phyloP scores from a whole-genome alignment of 1,140 invertebrate species.

The Conopomorpha cramerella region DNA sequence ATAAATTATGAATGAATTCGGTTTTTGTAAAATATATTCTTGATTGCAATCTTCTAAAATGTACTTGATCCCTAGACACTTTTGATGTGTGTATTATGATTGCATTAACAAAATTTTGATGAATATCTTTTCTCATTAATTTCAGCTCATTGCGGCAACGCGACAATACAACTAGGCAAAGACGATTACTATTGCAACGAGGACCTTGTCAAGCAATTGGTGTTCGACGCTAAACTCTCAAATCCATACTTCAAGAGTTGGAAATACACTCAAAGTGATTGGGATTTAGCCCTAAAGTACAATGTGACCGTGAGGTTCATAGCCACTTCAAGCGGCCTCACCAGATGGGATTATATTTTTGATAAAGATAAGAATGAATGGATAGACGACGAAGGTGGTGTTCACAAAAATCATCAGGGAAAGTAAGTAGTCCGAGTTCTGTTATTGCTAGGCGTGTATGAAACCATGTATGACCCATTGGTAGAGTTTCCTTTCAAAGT shows the following conservation, averaged over 20 bases:
- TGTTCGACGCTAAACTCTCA: slow-evolving; percentile 86
- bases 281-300: slow-evolving; percentile 65
- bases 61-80: no score
- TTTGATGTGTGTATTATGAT: no score
- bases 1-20: no score
- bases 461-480: no score
- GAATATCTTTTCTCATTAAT: no score
- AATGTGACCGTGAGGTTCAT: slow-evolving; percentile 78
- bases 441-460: no score
- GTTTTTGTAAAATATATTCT: no score
- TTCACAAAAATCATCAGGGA: slow-evolving; percentile 21
- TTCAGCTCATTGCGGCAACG: slow-evolving; percentile 66
- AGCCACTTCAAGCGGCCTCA: slow-evolving; percentile 86
- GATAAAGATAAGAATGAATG: slow-evolving; percentile 54
- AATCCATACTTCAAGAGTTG: slow-evolving; percentile 70
- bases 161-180: slow-evolving; percentile 58
- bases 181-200: slow-evolving; percentile 84
- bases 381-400: slow-evolving; percentile 26
- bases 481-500: no score
- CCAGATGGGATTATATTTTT: slow-evolving; percentile 78
- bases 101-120: no score
- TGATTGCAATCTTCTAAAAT: no score
- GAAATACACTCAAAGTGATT: slow-evolving; percentile 54
- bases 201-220: slow-evolving; percentile 80
- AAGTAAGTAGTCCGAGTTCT: no score